phyloP scores from a whole-genome alignment of 2,113 vertebrate species.

The Toxotes chatareus region DNA sequence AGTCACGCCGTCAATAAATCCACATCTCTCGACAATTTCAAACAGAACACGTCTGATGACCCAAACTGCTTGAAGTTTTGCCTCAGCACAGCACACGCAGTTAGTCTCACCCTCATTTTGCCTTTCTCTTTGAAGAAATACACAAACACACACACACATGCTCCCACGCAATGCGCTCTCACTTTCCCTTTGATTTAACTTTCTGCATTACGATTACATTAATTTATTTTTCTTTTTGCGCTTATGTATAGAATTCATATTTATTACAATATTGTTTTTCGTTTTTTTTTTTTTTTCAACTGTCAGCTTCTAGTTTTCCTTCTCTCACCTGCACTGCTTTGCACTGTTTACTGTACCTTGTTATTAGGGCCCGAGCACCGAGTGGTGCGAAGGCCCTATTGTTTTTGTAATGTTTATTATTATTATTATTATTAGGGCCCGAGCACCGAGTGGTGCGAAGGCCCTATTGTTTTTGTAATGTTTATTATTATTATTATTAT shows the following conservation, averaged over 20 bases:
- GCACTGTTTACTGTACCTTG: not conserved
- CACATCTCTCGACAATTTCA: conserved; percentile 22
- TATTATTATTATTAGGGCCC: no score
- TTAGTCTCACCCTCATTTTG: conserved; percentile 25
- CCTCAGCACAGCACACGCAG: conserved; percentile 16
- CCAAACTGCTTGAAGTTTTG: conserved; percentile 36
- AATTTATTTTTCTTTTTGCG: conserved; percentile 19
- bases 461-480: no score
- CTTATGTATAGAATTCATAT: not conserved
- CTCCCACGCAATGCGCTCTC: conserved; percentile 15
- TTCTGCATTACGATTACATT: conserved; percentile 5
- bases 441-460: no score
- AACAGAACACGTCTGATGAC: conserved; percentile 5
- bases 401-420: no score
- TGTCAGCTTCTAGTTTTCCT: not conserved
- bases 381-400: no score
- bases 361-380: no score
- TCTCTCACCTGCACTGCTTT: not conserved
- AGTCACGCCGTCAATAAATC: conserved; percentile 24
- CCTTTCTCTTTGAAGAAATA: conserved; percentile 58
- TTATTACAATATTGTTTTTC: not conserved
- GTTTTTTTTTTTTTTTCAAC: not conserved
- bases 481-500: no score
- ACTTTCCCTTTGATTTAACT: conserved; percentile 51
- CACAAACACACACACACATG: conserved; percentile 7